phyloP scores from a whole-genome alignment of 92 coral and sea anemone species.

The Parazoanthus darwini region DNA sequence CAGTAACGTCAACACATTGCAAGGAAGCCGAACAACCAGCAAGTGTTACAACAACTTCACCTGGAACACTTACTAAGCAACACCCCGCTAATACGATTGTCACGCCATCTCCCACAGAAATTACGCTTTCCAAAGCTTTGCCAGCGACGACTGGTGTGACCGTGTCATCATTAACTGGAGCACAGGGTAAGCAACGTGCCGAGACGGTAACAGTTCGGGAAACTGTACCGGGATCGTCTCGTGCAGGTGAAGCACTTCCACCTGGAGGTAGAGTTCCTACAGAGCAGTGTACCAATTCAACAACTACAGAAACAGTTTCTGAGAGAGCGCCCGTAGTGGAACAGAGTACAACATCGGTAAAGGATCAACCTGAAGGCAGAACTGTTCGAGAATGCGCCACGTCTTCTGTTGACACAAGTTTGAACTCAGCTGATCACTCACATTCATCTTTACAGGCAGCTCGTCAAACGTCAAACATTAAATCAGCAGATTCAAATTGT shows the following conservation, averaged over 20 bases:
- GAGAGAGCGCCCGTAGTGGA: neutral
- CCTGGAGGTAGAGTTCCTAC: neutral
- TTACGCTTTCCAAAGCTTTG: neutral
- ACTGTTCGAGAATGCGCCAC: neutral
- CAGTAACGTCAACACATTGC: neutral
- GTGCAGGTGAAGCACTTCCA: neutral
- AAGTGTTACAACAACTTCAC: neutral
- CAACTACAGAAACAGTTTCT: slow-evolving; percentile 19
- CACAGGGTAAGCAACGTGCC: neutral
- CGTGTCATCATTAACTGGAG: neutral
- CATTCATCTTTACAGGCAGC: neutral
- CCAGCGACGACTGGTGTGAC: neutral
- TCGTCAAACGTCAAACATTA: neutral
- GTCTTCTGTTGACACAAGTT: neutral
- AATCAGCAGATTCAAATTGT: neutral
- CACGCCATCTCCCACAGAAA: neutral
- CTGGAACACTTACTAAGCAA: neutral
- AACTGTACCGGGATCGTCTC: neutral
- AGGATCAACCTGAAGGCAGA: neutral
- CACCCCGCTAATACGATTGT: neutral
- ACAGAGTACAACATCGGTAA: neutral
- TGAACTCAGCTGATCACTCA: neutral
- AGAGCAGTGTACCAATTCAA: neutral
- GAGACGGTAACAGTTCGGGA: neutral
- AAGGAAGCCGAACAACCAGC: neutral